These are phyloP conservation scores for Margaritifera margaritifera DNA, from an alignment of 2,888 invertebrate species.

Conservation along the genomic window DNA sequence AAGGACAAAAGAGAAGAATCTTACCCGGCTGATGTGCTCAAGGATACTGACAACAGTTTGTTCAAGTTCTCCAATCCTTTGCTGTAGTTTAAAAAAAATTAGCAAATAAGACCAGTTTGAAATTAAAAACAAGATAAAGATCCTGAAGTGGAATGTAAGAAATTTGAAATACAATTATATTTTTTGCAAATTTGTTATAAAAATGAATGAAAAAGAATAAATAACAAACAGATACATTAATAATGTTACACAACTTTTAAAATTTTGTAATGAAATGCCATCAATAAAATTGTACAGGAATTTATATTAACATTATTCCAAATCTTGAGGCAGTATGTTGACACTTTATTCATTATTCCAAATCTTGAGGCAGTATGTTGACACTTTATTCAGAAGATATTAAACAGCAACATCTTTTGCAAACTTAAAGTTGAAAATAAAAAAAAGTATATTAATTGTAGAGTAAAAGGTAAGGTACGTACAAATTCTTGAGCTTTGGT, in stretches of 20 bases:
- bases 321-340: too few relatives aligned
- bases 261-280: not conserved
- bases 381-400: too few relatives aligned
- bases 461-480: conserved; percentile 25
- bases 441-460: not conserved
- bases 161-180: conserved; percentile 5
- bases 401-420: too few relatives aligned
- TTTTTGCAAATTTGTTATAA: not conserved
- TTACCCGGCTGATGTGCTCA: conserved; percentile 79
- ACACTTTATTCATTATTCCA: too few relatives aligned
- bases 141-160: not conserved
- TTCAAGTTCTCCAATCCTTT: conserved; percentile 79
- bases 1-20: conserved; percentile 23
- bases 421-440: not conserved
- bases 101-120: conserved; percentile 1
- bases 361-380: too few relatives aligned
- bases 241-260: not conserved
- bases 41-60: conserved; percentile 79
- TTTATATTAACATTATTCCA: too few relatives aligned
- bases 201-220: not conserved
- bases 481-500: conserved; percentile 78
- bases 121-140: not conserved
- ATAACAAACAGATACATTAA: not conserved
- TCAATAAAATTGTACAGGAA: not conserved
- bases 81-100: conserved; percentile 50